Evolutionary conservation across 53 echinoderm and acorn worm genomes (phyloP), one percentile per base, ranked within the genome.

Genomic region (Zoroaster sp.): DNA sequence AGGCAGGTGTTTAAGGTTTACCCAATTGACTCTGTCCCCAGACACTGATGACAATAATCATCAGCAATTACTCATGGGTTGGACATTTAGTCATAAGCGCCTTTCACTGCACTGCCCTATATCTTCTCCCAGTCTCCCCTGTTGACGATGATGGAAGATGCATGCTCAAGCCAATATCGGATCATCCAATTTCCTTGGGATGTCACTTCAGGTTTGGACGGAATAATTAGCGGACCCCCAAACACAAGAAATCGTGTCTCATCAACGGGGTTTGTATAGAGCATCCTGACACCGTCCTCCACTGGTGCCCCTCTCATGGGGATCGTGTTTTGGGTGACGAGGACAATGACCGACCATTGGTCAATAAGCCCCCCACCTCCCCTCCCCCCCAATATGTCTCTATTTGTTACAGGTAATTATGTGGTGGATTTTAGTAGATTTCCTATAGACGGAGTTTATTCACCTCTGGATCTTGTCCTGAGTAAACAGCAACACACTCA

Each of bases 191-290:
- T 85, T 85, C 85, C 85, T 71, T 37, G 51, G 35, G 36, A 40
- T 85, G 85, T 85, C 85, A 85, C 85, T 69, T 85, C 35, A 46
- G 35, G 85, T 85, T 85, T 85, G 47, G 85, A 70, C 45, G 85
- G 40, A 71, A 71, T 35, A 85, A 85, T 85, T 71, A 85, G 69
- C 47, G 31, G 35, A 38, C 69, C 70, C 51, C 71, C 8, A 69
- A 82, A 82, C 82, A 85, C 85, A 69, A 85, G 85, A 85, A 85
- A 85, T 71, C n/a, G 38, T 35, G 21, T 85, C 85, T 33, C n/a
- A 46, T 85, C 85, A 85, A n/a, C 85, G 37, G 23, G 47, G 40
- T 35, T 47, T 32, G 34, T 31, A 18, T 51, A 30, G 15, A 13
- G 77, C 31, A 35, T 33, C 30, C 44, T 31, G 30, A 40, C 32